phyloP scores from a whole-genome alignment of 2,888 invertebrate species.

The Erebia palarica region DNA sequence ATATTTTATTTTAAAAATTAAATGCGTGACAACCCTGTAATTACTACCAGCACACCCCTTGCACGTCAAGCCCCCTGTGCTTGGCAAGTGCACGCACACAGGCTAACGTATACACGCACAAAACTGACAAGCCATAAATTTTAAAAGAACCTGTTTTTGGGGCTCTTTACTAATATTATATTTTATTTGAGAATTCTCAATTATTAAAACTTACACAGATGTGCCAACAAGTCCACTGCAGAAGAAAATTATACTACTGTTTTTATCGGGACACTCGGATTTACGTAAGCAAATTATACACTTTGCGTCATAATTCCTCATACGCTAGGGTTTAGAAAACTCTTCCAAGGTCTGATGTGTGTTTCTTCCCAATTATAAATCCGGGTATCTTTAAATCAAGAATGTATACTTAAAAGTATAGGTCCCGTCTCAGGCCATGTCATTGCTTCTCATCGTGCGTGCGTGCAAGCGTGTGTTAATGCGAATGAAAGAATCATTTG shows the following conservation, averaged over 20 bases:
- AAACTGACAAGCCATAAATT: slow-evolving; percentile 73
- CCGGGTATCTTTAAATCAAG: too few relatives aligned
- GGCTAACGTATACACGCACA: slow-evolving; percentile 47
- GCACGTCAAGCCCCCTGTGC: slow-evolving; percentile 62
- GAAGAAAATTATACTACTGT: not conserved
- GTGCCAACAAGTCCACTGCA: not conserved
- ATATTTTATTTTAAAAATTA: slow-evolving; percentile 33
- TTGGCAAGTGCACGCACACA: slow-evolving; percentile 63
- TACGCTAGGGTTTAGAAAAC: too few relatives aligned
- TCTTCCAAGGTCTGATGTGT: too few relatives aligned
- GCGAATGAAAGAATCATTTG: too few relatives aligned
- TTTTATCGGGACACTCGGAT: not conserved
- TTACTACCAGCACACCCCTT: slow-evolving; percentile 60
- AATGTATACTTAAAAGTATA: too few relatives aligned
- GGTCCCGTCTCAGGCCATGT: too few relatives aligned
- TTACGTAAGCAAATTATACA: too few relatives aligned
- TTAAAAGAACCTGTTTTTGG: slow-evolving; percentile 73
- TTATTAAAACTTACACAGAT: slow-evolving; percentile 6
- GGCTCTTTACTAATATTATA: slow-evolving; percentile 59
- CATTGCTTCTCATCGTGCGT: too few relatives aligned
- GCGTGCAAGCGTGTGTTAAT: too few relatives aligned
- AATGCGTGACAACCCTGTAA: slow-evolving; percentile 36
- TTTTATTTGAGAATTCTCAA: slow-evolving; percentile 20
- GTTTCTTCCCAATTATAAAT: too few relatives aligned
- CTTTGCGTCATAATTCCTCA: too few relatives aligned